A percentile compares a stretch with the other conserved stretches of the same genome.
These are phyloP conservation scores for Rhogogaster chlorosoma DNA, from an alignment of 2,888 invertebrate species.

Conservation along the genomic window DNA sequence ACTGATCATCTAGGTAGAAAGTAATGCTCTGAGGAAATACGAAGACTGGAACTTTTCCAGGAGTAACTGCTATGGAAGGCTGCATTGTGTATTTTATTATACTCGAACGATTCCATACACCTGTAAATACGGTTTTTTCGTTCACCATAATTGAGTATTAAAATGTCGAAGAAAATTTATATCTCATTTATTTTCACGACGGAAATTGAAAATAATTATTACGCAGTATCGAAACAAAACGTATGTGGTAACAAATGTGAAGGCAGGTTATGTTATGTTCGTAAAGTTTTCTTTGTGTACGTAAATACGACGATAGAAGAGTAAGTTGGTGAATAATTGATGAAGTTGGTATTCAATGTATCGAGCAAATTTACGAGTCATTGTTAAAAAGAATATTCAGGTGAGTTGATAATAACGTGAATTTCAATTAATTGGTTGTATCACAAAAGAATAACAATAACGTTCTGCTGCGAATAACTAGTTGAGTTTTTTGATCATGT, in stretches of 20 bases:
- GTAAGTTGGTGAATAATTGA: neutral
- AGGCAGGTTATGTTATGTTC: neutral
- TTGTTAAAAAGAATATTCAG: neutral
- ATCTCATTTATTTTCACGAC: neutral
- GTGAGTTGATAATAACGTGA: neutral
- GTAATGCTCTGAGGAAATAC: slow-evolving; percentile 88
- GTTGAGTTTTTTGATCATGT: neutral
- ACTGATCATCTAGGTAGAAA: slow-evolving; percentile 88
- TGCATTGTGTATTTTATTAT: slow-evolving; percentile 61
- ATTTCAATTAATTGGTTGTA: neutral
- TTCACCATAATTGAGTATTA: neutral
- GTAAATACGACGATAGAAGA: neutral
- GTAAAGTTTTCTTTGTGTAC: neutral
- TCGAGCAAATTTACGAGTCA: neutral
- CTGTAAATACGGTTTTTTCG: slow-evolving; percentile 51
- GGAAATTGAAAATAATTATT: neutral
- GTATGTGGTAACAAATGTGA: neutral
- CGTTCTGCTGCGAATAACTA: neutral
- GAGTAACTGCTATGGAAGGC: slow-evolving; percentile 59
- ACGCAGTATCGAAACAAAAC: neutral
- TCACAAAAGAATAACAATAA: slow-evolving; percentile 25
- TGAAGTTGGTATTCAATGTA: neutral
- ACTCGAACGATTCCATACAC: slow-evolving; percentile 59
- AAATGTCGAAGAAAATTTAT: neutral
- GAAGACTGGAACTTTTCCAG: slow-evolving; percentile 87